These are phyloP conservation scores for Arion vulgaris DNA, from an alignment of 1,140 invertebrate genomes.

Conservation along the genomic window DNA sequence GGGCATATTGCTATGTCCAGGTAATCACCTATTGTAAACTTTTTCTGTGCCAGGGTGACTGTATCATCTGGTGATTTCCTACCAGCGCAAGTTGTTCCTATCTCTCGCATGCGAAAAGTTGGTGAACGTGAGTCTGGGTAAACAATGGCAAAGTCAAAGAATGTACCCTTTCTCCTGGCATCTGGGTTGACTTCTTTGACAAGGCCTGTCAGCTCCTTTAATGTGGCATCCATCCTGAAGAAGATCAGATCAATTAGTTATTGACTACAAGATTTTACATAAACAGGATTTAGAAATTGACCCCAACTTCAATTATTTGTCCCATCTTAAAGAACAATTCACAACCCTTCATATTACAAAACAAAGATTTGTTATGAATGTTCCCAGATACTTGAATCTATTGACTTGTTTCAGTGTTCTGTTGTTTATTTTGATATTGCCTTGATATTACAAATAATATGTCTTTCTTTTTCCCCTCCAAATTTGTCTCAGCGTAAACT, in stretches of 20 bases:
- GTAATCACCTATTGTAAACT: slow-evolving; percentile 85
- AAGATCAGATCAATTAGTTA: neutral
- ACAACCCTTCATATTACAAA: too few species aligned
- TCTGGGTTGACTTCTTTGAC: slow-evolving; percentile 99
- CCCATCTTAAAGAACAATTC: too few species aligned
- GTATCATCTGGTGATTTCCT: slow-evolving; percentile 81
- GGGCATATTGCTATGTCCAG: slow-evolving; percentile 97
- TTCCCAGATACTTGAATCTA: too few species aligned
- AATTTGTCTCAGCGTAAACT: too few species aligned
- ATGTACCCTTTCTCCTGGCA: slow-evolving; percentile 94
- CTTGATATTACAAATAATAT: too few species aligned
- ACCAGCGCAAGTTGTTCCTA: slow-evolving; percentile 94
- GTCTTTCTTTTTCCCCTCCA: too few species aligned
- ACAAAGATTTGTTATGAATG: too few species aligned
- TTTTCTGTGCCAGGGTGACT: slow-evolving; percentile 71
- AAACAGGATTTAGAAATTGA: too few species aligned
- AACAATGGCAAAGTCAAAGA: slow-evolving; percentile 97
- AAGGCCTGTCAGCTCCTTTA: slow-evolving; percentile 93
- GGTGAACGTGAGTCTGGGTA: slow-evolving; percentile 88
- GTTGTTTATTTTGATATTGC: too few species aligned
- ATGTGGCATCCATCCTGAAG: slow-evolving; percentile 90
- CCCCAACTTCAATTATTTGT: too few species aligned
- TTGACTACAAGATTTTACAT: neutral
- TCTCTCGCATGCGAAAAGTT: slow-evolving; percentile 91
- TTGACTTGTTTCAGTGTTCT: too few species aligned